Base-by-base conservation (phyloP, 92 coral and sea anemone genomes). In the Epizoanthus fatuus region DNA sequence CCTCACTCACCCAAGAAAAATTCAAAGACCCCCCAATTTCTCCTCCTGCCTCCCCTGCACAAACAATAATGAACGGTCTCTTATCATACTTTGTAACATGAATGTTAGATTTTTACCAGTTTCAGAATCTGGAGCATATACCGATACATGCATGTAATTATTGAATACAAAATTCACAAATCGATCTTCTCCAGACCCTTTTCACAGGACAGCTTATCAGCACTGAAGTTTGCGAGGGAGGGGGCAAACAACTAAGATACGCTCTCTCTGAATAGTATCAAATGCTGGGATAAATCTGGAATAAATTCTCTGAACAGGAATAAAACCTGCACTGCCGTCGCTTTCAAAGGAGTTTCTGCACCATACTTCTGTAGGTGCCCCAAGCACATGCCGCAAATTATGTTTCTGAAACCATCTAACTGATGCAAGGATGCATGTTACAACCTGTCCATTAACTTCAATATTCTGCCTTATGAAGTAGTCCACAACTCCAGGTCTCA, bases 401-500 rank as follows among this genome's bases (percentile, higher is more conserved):
- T 89, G 91, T 6, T 79, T 44, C 52, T 87, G 86, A 63, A 92
- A 92, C 92, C 92, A 90, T 9, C 81, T 32, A 22, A 93, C 92
- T 29, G 75, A 39, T 16, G 92, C 93, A 13, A 93, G 60, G 38
- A 90, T 52, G 55, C 92, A 93, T 1, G 90, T 16, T 15, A 90
- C 76, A 39, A 52, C 52, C 17, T 79, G 52, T 0, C 92, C 94
- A 78, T 57, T 70, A 3, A 90, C 81, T 60, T 53, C 49, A 9
- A 90, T 51, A 58, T 71, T 90, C 69, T 93, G 94, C 78, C 72
- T 81, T 22, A 93, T 52, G 40, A 73, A 91, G 63, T 44, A 93
- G 19, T 85, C 80, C 7, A 93, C 84, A 8, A 93, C 79, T 10
- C 92, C 96, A 71, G 96, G 96, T 74, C 96, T 72, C 64, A 90